Evolutionary conservation across 2,888 invertebrate species (phyloP).

Genomic region (Heterodera filipjevi): DNA sequence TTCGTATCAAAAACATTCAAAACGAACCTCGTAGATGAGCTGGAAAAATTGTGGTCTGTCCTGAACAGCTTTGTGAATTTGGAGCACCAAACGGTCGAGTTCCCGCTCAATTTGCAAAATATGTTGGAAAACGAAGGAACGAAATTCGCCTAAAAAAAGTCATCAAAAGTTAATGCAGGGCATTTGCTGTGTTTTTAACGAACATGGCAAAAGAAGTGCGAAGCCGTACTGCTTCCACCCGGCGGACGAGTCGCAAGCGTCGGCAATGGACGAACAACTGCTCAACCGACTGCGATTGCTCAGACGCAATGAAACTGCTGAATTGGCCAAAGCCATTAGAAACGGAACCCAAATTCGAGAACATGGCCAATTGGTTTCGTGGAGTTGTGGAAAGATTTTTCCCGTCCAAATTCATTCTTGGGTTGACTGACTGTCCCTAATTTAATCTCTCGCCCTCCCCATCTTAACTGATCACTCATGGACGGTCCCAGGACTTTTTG

Average conservation of each 20-base stretch:
- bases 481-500: no score
- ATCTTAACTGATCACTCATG: no score
- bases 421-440: no score
- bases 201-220: conserved; percentile 36
- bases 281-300: conserved; percentile 38
- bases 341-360: background rate
- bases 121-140: conserved; percentile 49
- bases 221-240: conserved; percentile 42
- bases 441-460: background rate
- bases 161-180: background rate
- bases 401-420: no score
- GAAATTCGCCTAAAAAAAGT: background rate
- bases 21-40: conserved; percentile 46
- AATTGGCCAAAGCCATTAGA: conserved; percentile 6
- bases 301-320: conserved; percentile 28
- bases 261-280: conserved; percentile 35
- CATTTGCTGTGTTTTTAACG: background rate
- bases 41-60: conserved; percentile 49
- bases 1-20: background rate
- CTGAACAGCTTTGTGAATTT: conserved; percentile 44
- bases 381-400: no score
- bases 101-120: conserved; percentile 59
- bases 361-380: no score
- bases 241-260: conserved; percentile 22
- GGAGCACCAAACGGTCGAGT: conserved; percentile 47